Evolutionary conservation across 2,888 invertebrate species (phyloP), one percentile per base, ranked within the genome.

Genomic region (Lamellibrachia satsuma): DNA sequence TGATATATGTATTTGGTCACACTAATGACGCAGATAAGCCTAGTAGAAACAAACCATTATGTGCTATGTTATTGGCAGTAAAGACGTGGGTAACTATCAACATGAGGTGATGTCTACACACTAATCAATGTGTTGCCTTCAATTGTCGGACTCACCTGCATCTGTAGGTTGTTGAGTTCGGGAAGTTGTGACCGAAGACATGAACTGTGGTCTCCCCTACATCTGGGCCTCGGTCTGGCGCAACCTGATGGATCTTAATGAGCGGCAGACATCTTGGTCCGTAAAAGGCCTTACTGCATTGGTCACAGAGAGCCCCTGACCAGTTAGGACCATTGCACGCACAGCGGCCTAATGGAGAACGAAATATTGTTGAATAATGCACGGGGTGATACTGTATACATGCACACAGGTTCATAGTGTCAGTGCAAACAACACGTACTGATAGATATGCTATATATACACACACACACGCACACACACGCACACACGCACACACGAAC

Each of bases 161-260:
- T 55, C 52, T 92, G 92, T 94, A 94, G 52, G 92, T 93, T 7
- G 92, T 57, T 6, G 93, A 93, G 90, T 94, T 93, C 3, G 94
- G 94, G 90, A 94, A 94, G 92, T 94, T 94, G 90, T 94, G 94
- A 4, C 94, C 94, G 91, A 93, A 92, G 15, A 94, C 91, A 91
- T 94, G 94, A 22, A 94, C 93, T 8, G 52, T 91, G 6, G 93
- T 93, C 15, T 92, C 93, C 15, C 94, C 94, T 2, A 92, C 92
- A 91, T 94, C 94, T 0, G 93, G 91, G 6, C 94, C 94, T 39
- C 91, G 57, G 90, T 92, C 92, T 3, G 95, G 95, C 3, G 93
- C 52, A 3, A 95, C 91, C 39, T 92, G 57, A 7, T 92, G 90
- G 2, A 94, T 92, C 27, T 52, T 94, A n/a, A 94, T 92, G 57